Evolutionary conservation across 2,797 vertebrate species (phyloP), one percentile per base, ranked within the genome.

Genomic region (Diceros bicornis): DNA sequence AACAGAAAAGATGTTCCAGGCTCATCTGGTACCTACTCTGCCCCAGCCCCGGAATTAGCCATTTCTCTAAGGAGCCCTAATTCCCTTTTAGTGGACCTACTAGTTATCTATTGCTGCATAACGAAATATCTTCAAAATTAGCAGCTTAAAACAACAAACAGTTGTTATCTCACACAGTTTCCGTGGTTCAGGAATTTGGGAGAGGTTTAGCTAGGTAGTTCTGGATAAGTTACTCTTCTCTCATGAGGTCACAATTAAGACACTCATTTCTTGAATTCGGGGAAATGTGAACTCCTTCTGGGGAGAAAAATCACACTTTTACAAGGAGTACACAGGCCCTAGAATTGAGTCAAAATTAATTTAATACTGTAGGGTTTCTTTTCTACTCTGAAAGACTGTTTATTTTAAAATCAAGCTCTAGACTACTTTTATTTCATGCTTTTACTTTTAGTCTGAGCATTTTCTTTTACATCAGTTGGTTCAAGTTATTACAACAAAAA

Each of bases 401-500:
- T 74, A 59, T 77, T 79, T 41, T 59, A 87, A 89, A 21, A 86
- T 29, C 44, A 88, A 74, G 10, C 34, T 75, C 47, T 84, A 78
- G 20, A 50, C n/a, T 61, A 62, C 16, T 13, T 77, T 78, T 92
- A 71, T 93, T 93, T 81, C 78, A 17, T 44, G 16, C 44, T 41
- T 78, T 85, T 71, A 77, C 29, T 93, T 96, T 94, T 91, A 86
- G 8, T 75, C 41, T 88, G 59, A 61, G 27, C 25, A 32, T 94
- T 96, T 97, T 83, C 82, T 59, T 91, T 93, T 89, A 77, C 66
- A 96, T 68, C 52, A 69, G 17, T 32, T 72, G 61, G 55, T 52
- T 91, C 50, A 74, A 85, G 21, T 93, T 91, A 66, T 64, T 44
- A 91, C 10, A 74, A 90, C n/a, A 61, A 95, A 77, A 93, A 23